A percentile compares a stretch with the other conserved stretches of the same genome.
These are phyloP conservation scores for Acyrthosiphon pisum DNA, from an alignment of 1,140 invertebrate genomes.

Conservation along the genomic window DNA sequence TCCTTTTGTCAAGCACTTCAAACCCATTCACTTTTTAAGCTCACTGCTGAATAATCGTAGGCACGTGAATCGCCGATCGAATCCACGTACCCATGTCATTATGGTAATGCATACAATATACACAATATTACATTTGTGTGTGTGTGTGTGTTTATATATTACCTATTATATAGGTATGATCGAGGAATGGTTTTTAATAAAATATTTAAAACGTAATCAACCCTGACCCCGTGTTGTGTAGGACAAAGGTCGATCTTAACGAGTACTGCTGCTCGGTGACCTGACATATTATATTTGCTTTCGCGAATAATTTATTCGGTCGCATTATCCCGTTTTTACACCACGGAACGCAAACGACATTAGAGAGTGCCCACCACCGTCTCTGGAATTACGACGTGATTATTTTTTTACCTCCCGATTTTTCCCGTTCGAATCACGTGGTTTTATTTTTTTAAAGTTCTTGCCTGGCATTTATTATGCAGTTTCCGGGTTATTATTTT, in stretches of 20 bases:
- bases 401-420: not conserved
- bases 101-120: not conserved
- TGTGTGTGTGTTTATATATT: not conserved
- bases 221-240: not conserved
- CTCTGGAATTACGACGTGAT: not conserved
- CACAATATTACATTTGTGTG: not conserved
- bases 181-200: not conserved
- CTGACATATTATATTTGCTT: not conserved
- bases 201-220: slow-evolving; percentile 12
- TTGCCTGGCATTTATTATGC: too few relatives aligned
- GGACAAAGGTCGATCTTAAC: not conserved
- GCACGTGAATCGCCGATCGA: not conserved
- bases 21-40: not conserved
- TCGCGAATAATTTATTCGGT: not conserved
- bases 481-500: too few relatives aligned
- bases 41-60: not conserved
- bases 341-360: not conserved
- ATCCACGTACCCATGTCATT: not conserved
- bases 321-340: not conserved
- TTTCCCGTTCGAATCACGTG: not conserved
- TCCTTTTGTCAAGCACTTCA: not conserved
- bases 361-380: not conserved
- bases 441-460: not conserved
- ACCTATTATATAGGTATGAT: not conserved
- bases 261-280: not conserved